Base-by-base conservation (phyloP, 1,140 invertebrate genomes). In the Heliconius melpomene region DNA sequence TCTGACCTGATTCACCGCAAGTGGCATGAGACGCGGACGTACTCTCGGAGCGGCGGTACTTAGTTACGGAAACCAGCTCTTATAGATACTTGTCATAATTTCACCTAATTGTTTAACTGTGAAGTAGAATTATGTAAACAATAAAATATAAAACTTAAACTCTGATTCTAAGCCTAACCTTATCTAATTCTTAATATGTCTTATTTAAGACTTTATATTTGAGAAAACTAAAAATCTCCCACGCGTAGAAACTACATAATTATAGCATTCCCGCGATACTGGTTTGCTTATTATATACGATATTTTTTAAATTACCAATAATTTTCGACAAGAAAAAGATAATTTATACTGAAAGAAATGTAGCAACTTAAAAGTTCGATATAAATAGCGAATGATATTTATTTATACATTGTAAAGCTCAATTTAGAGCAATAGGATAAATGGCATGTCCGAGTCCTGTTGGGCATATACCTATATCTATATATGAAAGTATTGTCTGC, bases 71-170 rank as follows among this genome's bases (percentile, higher is more conserved):
- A 16, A 66, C 57, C 57, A 0, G 3, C 11, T 66, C 2, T 66
- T 66, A 66, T 26, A 29, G 54, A 60, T 60, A 60, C 54, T 60
- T 60, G 54, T 60, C n/a, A 23, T n/a, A 60, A 66, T 26, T 66
- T 13, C 57, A 29, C 9, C 57, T 3, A 66, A 29, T 66, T 26
- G 23, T 29, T 16, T 26, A 26, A 26, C 9, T 16, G 6, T 66
- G 23, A 66, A 66, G 54, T 60, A 60, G 57, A 66, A 23, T 9
- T 20, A 9, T 57, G 3, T n/a, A n/a, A 57, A 57, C 3, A 23
- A 57, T 57, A n/a, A n/a, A n/a, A n/a, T n/a, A n/a, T 9, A 23
- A 57, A n/a, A 9, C 54, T n/a, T 23, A 5, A 6, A 23, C 2
- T 57, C n/a, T 57, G 1, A 20, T 20, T 52, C 7, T 20, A 52